Evolutionary conservation across 2,797 vertebrate species (phyloP), one percentile per base, ranked within the genome.

Genomic region (Platyrinchus mystaceus): DNA sequence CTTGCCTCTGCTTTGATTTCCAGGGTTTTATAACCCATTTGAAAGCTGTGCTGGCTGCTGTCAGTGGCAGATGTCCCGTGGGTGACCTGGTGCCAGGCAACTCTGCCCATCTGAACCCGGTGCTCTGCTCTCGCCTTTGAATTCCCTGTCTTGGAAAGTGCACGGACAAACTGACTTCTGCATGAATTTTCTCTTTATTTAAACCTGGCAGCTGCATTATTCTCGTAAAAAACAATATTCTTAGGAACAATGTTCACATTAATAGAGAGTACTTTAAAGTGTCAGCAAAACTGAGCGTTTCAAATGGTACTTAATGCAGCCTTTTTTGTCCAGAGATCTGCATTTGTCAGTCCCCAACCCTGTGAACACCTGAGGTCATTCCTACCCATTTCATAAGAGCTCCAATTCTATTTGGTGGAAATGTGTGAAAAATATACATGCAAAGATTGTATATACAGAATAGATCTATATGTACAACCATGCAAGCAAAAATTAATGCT

Each of bases 1-100:
- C 69, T 76, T 84, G 90, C 70, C 41, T 90, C 59, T 77, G 67
- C 88, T 95, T 84, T 74, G 74, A 79, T 92, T 85, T 76, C 7
- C 21, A 67, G 74, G 70, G 59, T 81, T 90, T 93, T 91, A 79
- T n/a, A 86, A 68, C 14, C 55, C 37, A 3, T 73, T 67, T 39
- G 67, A 68, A 82, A 90, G 67, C 83, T 88, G 47, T 84, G 82
- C 78, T 81, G 78, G 62, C 43, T 66, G 4, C 76, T 92, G 92
- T 26, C 87, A 86, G 30, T 50, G 76, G 76, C 76, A 79, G 64
- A 43, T 68, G 53, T 94, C 85, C 74, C 87, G 37, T 3, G 77
- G 70, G 70, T 0, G 1, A 26, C 39, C 41, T 22, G 0, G 68
- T n/a, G 52, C 66, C 73, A 32, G 71, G 28, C 49, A 75, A 23